Conservation (phyloP, 2,113 vertebrate species). For the Onychostoma macrolepis region DNA sequence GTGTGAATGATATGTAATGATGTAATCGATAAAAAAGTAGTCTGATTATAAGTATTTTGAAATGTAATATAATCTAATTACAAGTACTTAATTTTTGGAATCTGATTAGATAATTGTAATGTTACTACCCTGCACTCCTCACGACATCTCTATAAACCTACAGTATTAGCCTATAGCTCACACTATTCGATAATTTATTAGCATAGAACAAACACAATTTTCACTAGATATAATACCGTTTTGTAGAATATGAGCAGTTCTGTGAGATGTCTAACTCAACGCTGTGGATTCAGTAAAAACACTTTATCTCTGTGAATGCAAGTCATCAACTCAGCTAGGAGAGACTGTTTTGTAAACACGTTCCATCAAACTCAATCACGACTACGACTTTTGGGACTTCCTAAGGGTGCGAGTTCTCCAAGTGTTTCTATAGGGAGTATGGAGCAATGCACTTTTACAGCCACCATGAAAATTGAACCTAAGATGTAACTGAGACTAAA, state of each 20-base stretch:
- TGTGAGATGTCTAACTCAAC: background rate
- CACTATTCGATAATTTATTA: background rate
- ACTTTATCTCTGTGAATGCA: conserved; percentile 1
- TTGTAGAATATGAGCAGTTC: background rate
- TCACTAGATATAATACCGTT: background rate
- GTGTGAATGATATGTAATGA: too few species aligned
- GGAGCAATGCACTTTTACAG: background rate
- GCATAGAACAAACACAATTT: background rate
- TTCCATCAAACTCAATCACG: conserved; percentile 27
- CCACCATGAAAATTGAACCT: background rate
- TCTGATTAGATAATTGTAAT: too few species aligned
- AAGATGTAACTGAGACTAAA: background rate
- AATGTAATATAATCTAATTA: too few species aligned
- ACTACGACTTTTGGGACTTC: background rate
- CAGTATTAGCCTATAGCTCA: background rate
- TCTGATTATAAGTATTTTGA: too few species aligned
- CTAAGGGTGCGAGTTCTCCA: background rate
- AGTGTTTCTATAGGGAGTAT: background rate
- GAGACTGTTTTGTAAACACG: conserved; percentile 11
- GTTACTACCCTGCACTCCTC: too few species aligned
- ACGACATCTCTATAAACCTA: background rate
- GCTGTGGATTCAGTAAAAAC: background rate
- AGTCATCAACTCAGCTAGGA: background rate
- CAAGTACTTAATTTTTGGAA: too few species aligned
- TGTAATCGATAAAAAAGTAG: too few species aligned